A percentile compares a stretch with the other conserved stretches of the same genome.
Evolutionary conservation across 1,140 invertebrate species (phyloP).

Genomic region (Apolygus lucorum): DNA sequence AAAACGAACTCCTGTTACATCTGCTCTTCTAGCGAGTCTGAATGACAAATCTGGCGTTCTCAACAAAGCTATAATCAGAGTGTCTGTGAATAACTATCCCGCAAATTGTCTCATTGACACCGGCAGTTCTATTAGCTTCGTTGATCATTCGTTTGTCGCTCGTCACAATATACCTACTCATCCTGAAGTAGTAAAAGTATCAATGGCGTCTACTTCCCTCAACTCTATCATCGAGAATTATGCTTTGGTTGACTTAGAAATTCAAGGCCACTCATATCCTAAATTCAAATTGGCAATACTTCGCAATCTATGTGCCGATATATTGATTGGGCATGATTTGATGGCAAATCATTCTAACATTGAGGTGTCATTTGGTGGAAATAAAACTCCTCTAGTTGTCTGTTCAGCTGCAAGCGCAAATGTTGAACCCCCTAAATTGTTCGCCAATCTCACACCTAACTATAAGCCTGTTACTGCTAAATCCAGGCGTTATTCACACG

Average conservation of each 20-base stretch:
- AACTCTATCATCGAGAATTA: not conserved
- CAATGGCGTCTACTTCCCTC: not conserved
- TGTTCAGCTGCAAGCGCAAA: not conserved
- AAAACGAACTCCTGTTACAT: not conserved
- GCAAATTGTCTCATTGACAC: no score
- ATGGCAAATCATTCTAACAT: not conserved
- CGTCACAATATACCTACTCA: no score
- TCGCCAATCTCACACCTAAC: not conserved
- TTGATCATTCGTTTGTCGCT: no score
- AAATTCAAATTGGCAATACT: not conserved
- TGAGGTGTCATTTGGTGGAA: not conserved
- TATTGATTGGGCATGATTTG: not conserved
- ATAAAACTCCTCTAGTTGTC: not conserved
- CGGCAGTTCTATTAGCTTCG: no score
- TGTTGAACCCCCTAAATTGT: not conserved
- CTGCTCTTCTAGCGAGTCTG: not conserved
- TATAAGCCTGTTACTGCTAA: no score
- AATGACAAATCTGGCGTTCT: not conserved
- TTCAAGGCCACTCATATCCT: not conserved
- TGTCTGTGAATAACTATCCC: no score
- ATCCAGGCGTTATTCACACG: no score
- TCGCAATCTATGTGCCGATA: not conserved
- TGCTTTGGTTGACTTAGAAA: not conserved
- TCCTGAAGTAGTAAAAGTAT: no score
- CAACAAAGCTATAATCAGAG: not conserved